Conservation (phyloP, 2,113 vertebrate species). For the Sialia sialis region DNA sequence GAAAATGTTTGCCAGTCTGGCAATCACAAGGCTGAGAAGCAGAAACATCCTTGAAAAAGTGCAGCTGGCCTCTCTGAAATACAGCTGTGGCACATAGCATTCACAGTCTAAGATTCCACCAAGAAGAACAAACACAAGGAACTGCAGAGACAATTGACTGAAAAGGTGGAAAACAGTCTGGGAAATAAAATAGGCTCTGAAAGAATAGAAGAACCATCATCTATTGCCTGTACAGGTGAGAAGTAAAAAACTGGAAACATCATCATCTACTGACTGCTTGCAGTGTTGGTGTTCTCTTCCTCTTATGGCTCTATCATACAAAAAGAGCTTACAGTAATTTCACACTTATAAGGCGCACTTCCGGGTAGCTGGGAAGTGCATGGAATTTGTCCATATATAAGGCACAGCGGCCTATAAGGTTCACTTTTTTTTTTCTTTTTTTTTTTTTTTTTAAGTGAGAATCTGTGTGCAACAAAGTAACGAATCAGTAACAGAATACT, state of each 20-base stretch:
- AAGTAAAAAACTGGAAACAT: background rate
- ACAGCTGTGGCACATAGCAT: background rate
- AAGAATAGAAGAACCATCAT: background rate
- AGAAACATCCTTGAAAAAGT: background rate
- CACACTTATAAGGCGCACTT: no score
- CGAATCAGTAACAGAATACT: no score
- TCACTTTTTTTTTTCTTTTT: no score
- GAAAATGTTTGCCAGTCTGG: background rate
- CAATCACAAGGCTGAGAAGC: background rate
- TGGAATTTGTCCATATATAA: no score
- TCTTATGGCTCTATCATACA: background rate
- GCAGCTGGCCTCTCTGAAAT: background rate
- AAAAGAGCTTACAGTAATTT: background rate
- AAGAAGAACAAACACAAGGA: background rate
- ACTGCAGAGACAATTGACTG: background rate
- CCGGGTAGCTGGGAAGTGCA: no score
- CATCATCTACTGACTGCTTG: background rate
- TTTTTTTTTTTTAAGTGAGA: no score
- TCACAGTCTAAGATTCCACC: background rate
- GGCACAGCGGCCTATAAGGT: no score
- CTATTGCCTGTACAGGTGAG: background rate
- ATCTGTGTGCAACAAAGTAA: no score
- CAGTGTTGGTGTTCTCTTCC: background rate
- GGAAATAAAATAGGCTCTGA: background rate
- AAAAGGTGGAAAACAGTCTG: background rate